Evolutionary conservation across 1,140 invertebrate species (phyloP).

Genomic region (Dendroctonus ponderosae): DNA sequence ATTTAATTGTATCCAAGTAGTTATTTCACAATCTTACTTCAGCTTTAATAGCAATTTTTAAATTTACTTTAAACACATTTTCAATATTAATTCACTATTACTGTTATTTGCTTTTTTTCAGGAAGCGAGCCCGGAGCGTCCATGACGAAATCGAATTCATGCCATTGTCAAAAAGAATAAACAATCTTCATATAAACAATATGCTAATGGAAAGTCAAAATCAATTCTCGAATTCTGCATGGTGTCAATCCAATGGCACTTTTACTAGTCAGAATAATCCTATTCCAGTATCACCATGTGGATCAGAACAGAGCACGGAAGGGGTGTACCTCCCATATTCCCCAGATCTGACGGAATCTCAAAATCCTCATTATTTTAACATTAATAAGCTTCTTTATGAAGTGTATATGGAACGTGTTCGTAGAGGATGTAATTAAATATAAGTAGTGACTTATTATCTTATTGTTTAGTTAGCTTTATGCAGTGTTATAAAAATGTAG

Average conservation of each 20-base stretch:
- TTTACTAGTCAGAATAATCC: conserved; percentile 10
- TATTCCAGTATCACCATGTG: conserved; percentile 31
- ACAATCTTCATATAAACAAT: conserved; percentile 72
- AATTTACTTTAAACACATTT: too few species aligned
- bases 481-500: neutral
- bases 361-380: conserved; percentile 66
- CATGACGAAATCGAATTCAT: conserved; percentile 69
- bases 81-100: too few species aligned
- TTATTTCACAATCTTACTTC: too few species aligned
- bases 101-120: conserved; percentile 45
- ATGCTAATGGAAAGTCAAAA: conserved; percentile 36
- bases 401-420: conserved; percentile 59
- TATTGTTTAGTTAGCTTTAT: conserved; percentile 7
- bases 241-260: conserved; percentile 28
- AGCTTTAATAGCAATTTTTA: too few species aligned
- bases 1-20: too few species aligned
- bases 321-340: conserved; percentile 49
- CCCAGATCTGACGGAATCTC: conserved; percentile 56
- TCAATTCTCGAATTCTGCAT: conserved; percentile 31
- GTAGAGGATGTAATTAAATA: conserved; percentile 49
- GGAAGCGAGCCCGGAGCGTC: conserved; percentile 61
- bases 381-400: conserved; percentile 63
- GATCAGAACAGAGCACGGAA: conserved; percentile 42
- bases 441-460: conserved; percentile 17
- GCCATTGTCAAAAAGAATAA: conserved; percentile 74